Evolutionary conservation across 2,888 invertebrate genomes (phyloP).

Genomic region (Nowickia ferox): DNA sequence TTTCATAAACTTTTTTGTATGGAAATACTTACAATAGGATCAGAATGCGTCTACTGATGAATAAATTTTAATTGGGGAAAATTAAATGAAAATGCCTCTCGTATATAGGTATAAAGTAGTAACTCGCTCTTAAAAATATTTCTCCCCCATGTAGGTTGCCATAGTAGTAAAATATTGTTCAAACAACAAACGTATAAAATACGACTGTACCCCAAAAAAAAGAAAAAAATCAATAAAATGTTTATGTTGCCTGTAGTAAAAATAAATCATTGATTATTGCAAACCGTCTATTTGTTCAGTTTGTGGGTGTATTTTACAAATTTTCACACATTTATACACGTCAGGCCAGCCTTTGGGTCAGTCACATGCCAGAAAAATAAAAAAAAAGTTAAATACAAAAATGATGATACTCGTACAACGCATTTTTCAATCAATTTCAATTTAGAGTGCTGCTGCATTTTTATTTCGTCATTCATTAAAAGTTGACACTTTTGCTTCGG

Average conservation of each 20-base stretch:
- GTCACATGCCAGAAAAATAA: slow-evolving; percentile 28
- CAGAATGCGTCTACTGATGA: too few species aligned
- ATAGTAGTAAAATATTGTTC: not conserved
- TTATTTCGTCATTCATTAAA: slow-evolving; percentile 52
- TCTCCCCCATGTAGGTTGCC: not conserved
- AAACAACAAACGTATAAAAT: slow-evolving; percentile 8
- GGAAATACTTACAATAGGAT: too few species aligned
- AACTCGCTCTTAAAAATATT: not conserved
- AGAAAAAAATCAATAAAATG: slow-evolving; percentile 12
- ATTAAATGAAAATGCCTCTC: not conserved
- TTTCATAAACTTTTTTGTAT: too few species aligned
- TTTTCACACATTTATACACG: slow-evolving; percentile 35
- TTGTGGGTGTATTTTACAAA: slow-evolving; percentile 51
- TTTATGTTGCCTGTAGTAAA: slow-evolving; percentile 8
- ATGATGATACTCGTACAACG: not conserved
- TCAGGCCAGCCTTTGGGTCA: slow-evolving; percentile 30
- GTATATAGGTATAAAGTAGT: not conserved
- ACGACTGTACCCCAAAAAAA: not conserved
- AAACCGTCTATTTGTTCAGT: slow-evolving; percentile 23
- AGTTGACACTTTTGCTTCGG: slow-evolving; percentile 7
- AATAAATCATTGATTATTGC: slow-evolving; percentile 19
- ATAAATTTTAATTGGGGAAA: too few species aligned
- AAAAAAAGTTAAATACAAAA: slow-evolving; percentile 6
- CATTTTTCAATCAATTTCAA: slow-evolving; percentile 60
- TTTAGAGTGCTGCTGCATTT: slow-evolving; percentile 38